A percentile compares a stretch with the other conserved stretches of the same genome.
Evolutionary conservation across 2,797 vertebrate species (phyloP).

Genomic region (Lacerta viridis): DNA sequence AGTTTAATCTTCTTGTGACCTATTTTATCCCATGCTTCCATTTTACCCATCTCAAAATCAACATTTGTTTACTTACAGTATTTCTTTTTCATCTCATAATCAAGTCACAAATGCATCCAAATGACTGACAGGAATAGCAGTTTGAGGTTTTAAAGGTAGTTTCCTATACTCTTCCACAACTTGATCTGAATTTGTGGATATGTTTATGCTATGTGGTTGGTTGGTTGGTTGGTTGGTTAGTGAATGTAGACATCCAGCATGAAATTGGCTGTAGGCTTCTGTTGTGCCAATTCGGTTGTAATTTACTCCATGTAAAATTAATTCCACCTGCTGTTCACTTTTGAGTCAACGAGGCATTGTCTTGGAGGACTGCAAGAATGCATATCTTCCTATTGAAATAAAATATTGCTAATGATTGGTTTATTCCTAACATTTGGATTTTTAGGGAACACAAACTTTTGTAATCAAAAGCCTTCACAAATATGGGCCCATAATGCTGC

Average conservation of each 20-base stretch:
- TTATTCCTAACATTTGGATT: slow-evolving; percentile 57
- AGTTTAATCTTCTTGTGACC: slow-evolving; percentile 72
- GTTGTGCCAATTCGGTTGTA: neutral
- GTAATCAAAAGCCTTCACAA: slow-evolving; percentile 46
- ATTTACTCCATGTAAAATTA: neutral
- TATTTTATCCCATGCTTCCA: slow-evolving; percentile 66
- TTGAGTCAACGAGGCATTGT: slow-evolving; percentile 41
- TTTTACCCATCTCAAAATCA: slow-evolving; percentile 35
- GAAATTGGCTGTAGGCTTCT: neutral
- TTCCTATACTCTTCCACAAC: neutral
- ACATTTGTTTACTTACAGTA: slow-evolving; percentile 32
- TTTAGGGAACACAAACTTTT: slow-evolving; percentile 49
- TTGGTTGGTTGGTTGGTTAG: neutral
- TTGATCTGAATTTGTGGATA: neutral
- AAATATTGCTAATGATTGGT: slow-evolving; percentile 51
- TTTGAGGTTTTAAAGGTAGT: neutral
- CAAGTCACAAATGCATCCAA: neutral
- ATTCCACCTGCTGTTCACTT: slow-evolving; percentile 51
- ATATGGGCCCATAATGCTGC: slow-evolving; percentile 29
- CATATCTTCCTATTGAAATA: slow-evolving; percentile 65
- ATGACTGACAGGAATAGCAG: neutral
- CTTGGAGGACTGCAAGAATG: slow-evolving; percentile 40
- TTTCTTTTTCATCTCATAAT: slow-evolving; percentile 34
- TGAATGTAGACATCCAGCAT: slow-evolving; percentile 17
- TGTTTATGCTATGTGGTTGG: neutral